These are phyloP conservation scores for Metopolophium dirhodum DNA, from an alignment of 1,140 invertebrate genomes.

Conservation along the genomic window DNA sequence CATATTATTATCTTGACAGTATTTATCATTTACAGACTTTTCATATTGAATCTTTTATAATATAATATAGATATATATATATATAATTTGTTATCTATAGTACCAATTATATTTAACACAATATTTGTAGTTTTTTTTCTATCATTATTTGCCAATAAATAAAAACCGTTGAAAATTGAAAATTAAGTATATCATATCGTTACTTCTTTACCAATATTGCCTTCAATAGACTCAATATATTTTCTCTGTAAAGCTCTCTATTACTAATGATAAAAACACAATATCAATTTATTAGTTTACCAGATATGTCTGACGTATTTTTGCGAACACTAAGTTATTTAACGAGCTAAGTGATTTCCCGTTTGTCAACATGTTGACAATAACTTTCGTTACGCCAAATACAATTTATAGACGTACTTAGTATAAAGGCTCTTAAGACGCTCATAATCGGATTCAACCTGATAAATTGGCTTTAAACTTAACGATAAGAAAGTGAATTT, in stretches of 20 bases:
- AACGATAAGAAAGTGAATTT: neutral
- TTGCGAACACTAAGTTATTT: slow-evolving; percentile 26
- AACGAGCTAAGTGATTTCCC: slow-evolving; percentile 29
- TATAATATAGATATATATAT: neutral
- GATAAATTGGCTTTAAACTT: slow-evolving; percentile 43
- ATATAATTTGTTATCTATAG: neutral
- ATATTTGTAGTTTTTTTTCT: neutral
- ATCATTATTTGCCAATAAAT: neutral
- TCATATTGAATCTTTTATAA: neutral
- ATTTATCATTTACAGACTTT: neutral
- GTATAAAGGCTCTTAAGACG: neutral
- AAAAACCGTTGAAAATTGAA: neutral
- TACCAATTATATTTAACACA: neutral
- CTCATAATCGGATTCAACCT: neutral
- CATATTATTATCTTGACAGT: neutral
- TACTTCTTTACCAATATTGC: neutral
- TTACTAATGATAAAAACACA: neutral
- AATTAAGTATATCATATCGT: neutral
- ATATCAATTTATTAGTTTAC: slow-evolving; percentile 29
- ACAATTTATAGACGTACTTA: slow-evolving; percentile 32
- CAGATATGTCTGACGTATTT: slow-evolving; percentile 26
- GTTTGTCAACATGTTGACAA: slow-evolving; percentile 20
- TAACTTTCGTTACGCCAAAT: slow-evolving; percentile 44
- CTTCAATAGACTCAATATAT: neutral
- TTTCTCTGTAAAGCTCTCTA: neutral